phyloP scores from a whole-genome alignment of 1,140 invertebrate species.

The Elymnias hypermnestra region DNA sequence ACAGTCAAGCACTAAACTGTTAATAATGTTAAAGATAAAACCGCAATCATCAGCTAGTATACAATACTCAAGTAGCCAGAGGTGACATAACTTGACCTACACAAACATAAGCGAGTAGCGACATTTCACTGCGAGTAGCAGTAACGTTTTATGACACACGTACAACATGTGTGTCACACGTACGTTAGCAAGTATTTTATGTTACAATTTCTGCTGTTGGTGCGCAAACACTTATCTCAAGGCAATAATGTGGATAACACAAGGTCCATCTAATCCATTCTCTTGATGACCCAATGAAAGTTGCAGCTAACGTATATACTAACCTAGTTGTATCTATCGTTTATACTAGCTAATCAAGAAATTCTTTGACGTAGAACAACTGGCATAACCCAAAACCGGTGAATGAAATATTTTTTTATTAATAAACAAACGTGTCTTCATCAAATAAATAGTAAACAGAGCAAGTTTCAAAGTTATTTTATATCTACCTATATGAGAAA shows the following conservation, averaged over 20 bases:
- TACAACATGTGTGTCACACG: no score
- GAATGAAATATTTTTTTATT: conserved; percentile 1
- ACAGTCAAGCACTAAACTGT: no score
- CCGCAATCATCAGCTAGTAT: no score
- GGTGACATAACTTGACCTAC: conserved; percentile 9
- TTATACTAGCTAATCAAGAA: no score
- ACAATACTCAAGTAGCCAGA: conserved; percentile 5
- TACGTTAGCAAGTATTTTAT: neutral
- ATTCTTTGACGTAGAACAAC: no score
- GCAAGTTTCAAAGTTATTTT: neutral
- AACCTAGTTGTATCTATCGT: no score
- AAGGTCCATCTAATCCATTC: conserved; percentile 62
- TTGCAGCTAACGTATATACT: conserved; percentile 19
- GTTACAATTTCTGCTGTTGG: conserved; percentile 4
- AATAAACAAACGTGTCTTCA: conserved; percentile 10
- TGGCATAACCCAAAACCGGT: no score
- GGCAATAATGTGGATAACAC: conserved; percentile 44
- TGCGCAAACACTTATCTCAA: conserved; percentile 44
- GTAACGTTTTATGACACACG: no score
- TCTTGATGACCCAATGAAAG: conserved; percentile 58
- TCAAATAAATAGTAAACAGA: neutral
- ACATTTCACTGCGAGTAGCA: no score
- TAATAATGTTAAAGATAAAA: no score
- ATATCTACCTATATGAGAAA: no score
- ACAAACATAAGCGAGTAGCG: conserved; percentile 1